Percentiles rank a stretch among this genome's conserved stretches.
Evolutionary conservation across 1,140 invertebrate genomes (phyloP).

Genomic region (roundworm (Caenorhabditis elegans)): WBcel235 BX284606.5:6249001-6249500

Average conservation of each 20-base stretch:
- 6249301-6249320: background rate
- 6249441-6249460: too few relatives aligned
- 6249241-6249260: background rate
- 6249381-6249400: background rate
- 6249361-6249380: background rate
- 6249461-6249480: background rate
- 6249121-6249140: background rate
- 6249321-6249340: background rate
- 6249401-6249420: background rate
- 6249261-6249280: background rate
- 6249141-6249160: background rate
- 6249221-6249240: background rate
- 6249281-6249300: background rate
- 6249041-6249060: background rate
- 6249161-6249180: background rate
- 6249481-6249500: background rate
- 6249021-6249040: background rate
- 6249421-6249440: too few relatives aligned
- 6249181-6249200: too few relatives aligned
- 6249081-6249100: background rate
- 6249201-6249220: too few relatives aligned
- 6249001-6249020: background rate
- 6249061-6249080: background rate
- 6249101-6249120: background rate
- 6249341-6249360: background rate